phyloP scores from a whole-genome alignment of 2,797 vertebrate genomes.

The Pteropus rufus region DNA sequence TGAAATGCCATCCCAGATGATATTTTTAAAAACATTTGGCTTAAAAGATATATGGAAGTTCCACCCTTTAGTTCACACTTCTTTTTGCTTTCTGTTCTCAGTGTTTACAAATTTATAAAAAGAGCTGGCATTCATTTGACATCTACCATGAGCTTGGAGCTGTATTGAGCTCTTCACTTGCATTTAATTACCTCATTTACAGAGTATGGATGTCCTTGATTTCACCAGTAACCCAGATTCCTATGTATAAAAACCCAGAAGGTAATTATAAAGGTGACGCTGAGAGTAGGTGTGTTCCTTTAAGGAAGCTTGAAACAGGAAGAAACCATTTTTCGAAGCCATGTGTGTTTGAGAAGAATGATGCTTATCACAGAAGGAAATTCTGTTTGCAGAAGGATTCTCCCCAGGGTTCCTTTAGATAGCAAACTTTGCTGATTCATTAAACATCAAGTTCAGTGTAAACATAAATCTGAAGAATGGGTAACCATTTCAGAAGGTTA shows the following conservation, averaged over 20 bases:
- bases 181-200: neutral
- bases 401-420: neutral
- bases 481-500: neutral
- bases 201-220: neutral
- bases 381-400: constrained; percentile 36
- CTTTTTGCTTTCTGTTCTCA: neutral
- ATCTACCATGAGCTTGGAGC: neutral
- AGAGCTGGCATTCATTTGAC: neutral
- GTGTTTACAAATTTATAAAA: neutral
- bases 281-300: neutral
- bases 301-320: neutral
- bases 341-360: neutral
- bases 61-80: neutral
- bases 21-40: neutral
- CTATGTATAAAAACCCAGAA: neutral
- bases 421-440: neutral
- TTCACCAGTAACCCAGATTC: neutral
- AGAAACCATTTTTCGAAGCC: neutral
- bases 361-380: neutral
- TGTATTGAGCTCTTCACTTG: neutral
- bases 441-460: neutral
- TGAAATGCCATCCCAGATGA: neutral
- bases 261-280: neutral
- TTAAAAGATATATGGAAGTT: neutral
- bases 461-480: neutral